A percentile compares a stretch with the other conserved stretches of the same genome.
Evolutionary conservation across 2,888 invertebrate species (phyloP).

Genomic region (Dendrolimus pini): DNA sequence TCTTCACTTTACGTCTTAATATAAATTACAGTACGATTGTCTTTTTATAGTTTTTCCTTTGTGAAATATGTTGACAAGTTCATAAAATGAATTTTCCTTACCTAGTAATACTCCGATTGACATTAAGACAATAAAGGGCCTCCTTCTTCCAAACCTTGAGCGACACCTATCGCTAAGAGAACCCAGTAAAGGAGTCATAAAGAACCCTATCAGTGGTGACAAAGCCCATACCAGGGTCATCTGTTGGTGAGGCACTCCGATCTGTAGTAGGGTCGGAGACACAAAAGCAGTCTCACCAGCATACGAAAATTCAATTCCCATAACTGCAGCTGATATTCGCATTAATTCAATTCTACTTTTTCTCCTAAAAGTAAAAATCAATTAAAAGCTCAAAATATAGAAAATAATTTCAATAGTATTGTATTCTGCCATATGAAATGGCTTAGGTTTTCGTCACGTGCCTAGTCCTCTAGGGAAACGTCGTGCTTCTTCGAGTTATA

Average conservation of each 20-base stretch:
- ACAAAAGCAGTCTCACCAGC: conserved; percentile 98
- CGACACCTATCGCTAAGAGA: conserved; percentile 94
- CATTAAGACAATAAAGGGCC: conserved; percentile 93
- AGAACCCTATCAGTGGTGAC: conserved; percentile 95
- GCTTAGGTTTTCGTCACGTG: too few species aligned
- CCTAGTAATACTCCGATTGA: conserved; percentile 93
- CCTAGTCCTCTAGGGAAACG: too few species aligned
- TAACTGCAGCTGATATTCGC: conserved; percentile 94
- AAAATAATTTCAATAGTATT: too few species aligned
- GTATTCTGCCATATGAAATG: too few species aligned
- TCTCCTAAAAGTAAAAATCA: conserved; percentile 64
- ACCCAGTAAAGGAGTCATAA: conserved; percentile 93
- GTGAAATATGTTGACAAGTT: neutral
- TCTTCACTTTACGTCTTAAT: too few species aligned
- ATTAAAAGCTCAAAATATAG: neutral
- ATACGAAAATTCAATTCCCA: conserved; percentile 98
- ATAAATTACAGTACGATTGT: too few species aligned
- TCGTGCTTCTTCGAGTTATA: too few species aligned
- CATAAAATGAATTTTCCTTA: conserved; percentile 42
- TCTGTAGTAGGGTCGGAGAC: conserved; percentile 93
- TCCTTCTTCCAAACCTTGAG: conserved; percentile 86
- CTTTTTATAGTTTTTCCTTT: too few species aligned
- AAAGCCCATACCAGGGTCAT: conserved; percentile 98
- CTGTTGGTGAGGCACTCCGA: conserved; percentile 93
- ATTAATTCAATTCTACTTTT: conserved; percentile 89